A percentile compares a stretch with the other conserved stretches of the same genome.
Evolutionary conservation across 2,797 vertebrate species (phyloP).

Genomic region (Hirundo rustica): DNA sequence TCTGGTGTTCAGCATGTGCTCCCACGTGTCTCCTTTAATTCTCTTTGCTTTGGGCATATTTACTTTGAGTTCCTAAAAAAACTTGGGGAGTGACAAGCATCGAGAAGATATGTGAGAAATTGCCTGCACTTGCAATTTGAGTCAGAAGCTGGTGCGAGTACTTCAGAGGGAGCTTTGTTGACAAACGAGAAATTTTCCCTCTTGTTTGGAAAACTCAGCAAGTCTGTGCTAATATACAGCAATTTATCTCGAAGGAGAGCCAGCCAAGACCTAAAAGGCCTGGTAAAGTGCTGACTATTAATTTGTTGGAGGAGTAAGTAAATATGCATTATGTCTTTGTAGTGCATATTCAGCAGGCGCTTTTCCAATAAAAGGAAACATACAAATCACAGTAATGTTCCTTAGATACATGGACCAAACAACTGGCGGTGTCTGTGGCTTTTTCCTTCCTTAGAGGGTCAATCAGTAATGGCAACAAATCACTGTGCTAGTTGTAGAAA

Average conservation of each 20-base stretch:
- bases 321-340: not conserved
- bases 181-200: not conserved
- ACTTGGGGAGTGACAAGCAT: not conserved
- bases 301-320: not conserved
- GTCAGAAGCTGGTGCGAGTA: not conserved
- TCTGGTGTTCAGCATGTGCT: not conserved
- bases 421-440: not conserved
- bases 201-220: not conserved
- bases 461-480: not conserved
- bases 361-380: not conserved
- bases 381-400: not conserved
- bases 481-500: not conserved
- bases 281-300: not conserved
- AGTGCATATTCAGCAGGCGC: not conserved
- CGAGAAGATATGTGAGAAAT: not conserved
- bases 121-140: not conserved
- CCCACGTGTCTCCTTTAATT: fast-evolving
- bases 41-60: not conserved
- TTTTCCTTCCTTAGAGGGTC: not conserved
- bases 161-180: not conserved
- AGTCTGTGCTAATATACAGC: not conserved
- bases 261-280: not conserved
- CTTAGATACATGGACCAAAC: not conserved
- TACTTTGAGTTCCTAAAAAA: not conserved
- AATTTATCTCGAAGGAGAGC: not conserved